Evolutionary conservation across 2,113 vertebrate species (phyloP).

Genomic region (Scophthalmus maximus): DNA sequence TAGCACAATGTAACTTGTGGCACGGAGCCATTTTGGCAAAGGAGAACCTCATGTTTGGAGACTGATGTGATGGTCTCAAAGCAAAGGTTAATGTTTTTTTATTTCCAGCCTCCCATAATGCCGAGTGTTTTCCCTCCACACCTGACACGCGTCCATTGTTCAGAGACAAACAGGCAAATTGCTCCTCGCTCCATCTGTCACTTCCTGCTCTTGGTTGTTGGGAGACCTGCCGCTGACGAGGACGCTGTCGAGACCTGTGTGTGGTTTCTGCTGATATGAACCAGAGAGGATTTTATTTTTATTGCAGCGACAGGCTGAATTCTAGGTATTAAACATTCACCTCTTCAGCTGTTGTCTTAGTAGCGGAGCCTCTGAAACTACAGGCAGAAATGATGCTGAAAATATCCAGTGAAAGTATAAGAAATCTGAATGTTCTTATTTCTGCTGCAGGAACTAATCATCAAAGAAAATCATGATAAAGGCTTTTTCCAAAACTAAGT

Average conservation of each 20-base stretch:
- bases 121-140: background rate
- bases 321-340: background rate
- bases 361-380: background rate
- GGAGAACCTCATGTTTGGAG: background rate
- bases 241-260: background rate
- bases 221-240: constrained; percentile 3
- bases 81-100: background rate
- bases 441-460: too few species aligned
- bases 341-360: background rate
- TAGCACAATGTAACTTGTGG: background rate
- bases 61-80: background rate
- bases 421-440: too few species aligned
- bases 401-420: background rate
- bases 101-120: background rate
- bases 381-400: background rate
- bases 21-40: background rate
- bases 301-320: background rate
- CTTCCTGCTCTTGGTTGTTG: background rate
- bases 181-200: background rate
- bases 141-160: background rate
- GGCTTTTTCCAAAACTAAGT: too few species aligned
- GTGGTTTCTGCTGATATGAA: background rate
- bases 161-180: too few species aligned
- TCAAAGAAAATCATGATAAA: too few species aligned
- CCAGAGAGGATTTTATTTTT: background rate